Base-by-base conservation (phyloP, 2,797 vertebrate genomes). In the Falco columbarius region DNA sequence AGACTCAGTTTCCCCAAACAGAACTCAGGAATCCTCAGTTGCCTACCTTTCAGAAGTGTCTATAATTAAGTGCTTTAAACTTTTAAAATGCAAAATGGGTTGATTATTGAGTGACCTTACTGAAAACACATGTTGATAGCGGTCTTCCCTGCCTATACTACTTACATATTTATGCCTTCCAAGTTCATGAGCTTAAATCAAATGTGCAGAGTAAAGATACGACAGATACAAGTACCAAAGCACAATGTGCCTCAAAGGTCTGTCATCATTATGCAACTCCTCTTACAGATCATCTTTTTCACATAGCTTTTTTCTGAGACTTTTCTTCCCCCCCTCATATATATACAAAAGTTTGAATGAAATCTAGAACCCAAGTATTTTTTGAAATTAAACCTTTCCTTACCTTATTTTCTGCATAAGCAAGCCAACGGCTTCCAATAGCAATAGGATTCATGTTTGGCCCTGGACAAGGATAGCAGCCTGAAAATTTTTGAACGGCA, bases 341-440 rank as follows among this genome's bases (percentile, higher is more conserved):
- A 14, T 2, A 34, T 0, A 24, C 3, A 75, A 56, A 89, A 71
- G 30, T 11, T 26, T 9, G 44, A 59, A 82, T 4, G 44, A 47
- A 46, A 86, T 26, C 36, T 63, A 56, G 40, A 75, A 36, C 9
- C 9, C 1, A n/a, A 62, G 18, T 5, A 10, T 24, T 58, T 49
- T 59, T 68, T 22, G 3, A 51, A 52, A 24, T 20, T 5, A 46
- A 73, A 47, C 9, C n/a, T 58, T 26, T 49, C 54, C 96, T 98
- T 98, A 99, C 99, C 99, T 99, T 99, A 97, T 99, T 99, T 97
- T 99, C 99, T 73, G 99, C 99, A 55, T 99, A 99, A 88, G 99
- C 99, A 68, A 99, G 98, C 99, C 99, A 99, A 83, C 99, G 99
- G 92, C 98, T 99, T 89, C 99, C 99, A 80, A 99, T 98, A 94